Evolutionary conservation across 1,140 invertebrate genomes (phyloP), one percentile per base, ranked within the genome.

Genomic region (Bombus consobrinus): DNA sequence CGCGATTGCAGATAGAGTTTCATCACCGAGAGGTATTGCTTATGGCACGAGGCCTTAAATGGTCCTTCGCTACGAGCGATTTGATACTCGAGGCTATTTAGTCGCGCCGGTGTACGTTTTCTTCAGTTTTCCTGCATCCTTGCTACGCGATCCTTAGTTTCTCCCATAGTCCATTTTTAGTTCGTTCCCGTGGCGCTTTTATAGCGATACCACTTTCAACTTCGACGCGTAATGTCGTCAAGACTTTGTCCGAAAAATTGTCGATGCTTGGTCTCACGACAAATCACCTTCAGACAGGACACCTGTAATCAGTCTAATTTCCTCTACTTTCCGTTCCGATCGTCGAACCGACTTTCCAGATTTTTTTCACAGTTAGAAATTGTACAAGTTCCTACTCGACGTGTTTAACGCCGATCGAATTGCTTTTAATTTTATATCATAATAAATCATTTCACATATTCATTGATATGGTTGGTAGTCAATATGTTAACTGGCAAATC

Each of bases 1-100:
- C 78, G 81, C 86, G 86, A 90, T 90, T 89, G 78, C 88, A 90
- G 89, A 87, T 89, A 87, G 85, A 87, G 86, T 90, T 90, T 90
- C 89, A 90, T 90, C 89, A 90, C 75, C 79, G 37, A 39, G 79
- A 86, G 82, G 69, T 89, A 90, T 90, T 90, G 89, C 89, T 90
- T 90, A 90, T 90, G 75, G 89, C 75, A 59, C 47, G 88, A 85
- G 78, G 69, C 89, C 89, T 90, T 90, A 90, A 90, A 90, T 90
- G 89, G 89, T 89, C 88, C 86, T 90, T 87, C 89, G 82, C 88
- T 78, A 59, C 62, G 41, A 87, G 89, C 88, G 89, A 90, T 90
- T 90, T 89, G 89, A 90, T 90, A 90, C 89, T 85, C 78, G 88
- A 82, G 79, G 86, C 89, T 90, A 57, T 78, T 78, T 41, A 73